Evolutionary conservation across 2,113 vertebrate genomes (phyloP).

Genomic region (Cavia aperea): DNA sequence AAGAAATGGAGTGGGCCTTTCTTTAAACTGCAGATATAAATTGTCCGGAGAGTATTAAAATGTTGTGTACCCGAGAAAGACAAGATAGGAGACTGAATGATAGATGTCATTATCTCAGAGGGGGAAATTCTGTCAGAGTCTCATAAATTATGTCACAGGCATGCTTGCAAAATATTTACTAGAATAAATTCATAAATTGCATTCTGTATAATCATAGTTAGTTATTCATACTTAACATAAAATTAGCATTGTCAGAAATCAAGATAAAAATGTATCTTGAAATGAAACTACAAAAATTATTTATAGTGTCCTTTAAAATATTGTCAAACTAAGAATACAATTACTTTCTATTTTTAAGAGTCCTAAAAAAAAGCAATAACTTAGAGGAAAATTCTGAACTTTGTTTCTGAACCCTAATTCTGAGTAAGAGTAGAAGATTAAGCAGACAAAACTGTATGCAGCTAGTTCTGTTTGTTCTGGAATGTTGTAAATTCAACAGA

Average conservation of each 20-base stretch:
- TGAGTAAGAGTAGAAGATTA: neutral
- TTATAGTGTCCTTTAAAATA: fast-evolving
- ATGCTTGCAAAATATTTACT: constrained; percentile 15
- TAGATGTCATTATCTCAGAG: neutral
- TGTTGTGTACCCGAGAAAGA: neutral
- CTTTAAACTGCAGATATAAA: constrained; percentile 35
- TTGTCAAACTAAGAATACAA: neutral
- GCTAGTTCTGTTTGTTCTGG: neutral
- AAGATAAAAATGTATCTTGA: neutral
- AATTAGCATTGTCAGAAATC: neutral
- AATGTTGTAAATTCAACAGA: constrained; percentile 33
- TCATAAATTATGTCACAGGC: constrained; percentile 29
- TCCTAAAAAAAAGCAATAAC: neutral
- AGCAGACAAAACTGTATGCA: neutral
- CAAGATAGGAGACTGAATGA: neutral
- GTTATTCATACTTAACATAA: neutral
- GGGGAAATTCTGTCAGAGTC: constrained; percentile 9
- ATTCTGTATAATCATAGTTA: neutral
- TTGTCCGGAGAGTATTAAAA: neutral
- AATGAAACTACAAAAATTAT: neutral
- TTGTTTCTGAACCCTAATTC: neutral
- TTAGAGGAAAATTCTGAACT: neutral
- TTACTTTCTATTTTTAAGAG: neutral
- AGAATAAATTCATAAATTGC: neutral
- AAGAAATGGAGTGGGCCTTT: neutral